phyloP scores from a whole-genome alignment of 2,888 invertebrate genomes.

The Drosophila nigricruria region DNA sequence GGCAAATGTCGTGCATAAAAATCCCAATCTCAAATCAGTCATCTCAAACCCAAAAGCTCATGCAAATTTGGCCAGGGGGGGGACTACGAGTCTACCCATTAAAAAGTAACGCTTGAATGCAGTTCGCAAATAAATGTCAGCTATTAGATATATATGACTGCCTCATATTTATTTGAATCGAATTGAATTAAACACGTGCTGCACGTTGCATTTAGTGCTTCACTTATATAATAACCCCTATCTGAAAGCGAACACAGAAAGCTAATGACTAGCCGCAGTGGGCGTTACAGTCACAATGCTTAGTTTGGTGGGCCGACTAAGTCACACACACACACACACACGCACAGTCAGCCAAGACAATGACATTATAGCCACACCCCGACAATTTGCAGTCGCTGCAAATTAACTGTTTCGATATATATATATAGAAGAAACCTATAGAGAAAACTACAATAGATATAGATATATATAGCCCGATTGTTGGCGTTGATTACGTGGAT shows the following conservation, averaged over 20 bases:
- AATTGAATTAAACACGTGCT: constrained; percentile 47
- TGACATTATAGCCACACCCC: constrained; percentile 52
- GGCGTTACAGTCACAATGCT: constrained; percentile 32
- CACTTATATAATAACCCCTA: constrained; percentile 36
- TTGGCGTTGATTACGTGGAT: background rate
- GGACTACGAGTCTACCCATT: constrained; percentile 8
- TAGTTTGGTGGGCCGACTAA: constrained; percentile 25
- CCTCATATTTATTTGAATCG: constrained; percentile 31
- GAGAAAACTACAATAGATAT: constrained; percentile 21
- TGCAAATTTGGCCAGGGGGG: constrained; percentile 20
- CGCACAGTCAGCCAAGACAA: constrained; percentile 20
- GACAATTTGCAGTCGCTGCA: constrained; percentile 42
- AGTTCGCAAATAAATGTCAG: constrained; percentile 37
- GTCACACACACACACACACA: constrained; percentile 14
- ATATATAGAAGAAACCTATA: constrained; percentile 31
- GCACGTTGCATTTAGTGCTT: constrained; percentile 47
- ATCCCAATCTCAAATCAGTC: constrained; percentile 3
- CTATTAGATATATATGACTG: constrained; percentile 13
- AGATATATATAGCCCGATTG: background rate
- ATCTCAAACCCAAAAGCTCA: constrained; percentile 1
- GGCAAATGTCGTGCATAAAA: constrained; percentile 4
- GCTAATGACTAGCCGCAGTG: constrained; percentile 28
- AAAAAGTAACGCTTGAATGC: constrained; percentile 37
- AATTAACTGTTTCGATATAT: constrained; percentile 42
- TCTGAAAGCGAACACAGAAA: constrained; percentile 11